phyloP scores from a whole-genome alignment of 2,888 invertebrate species.

The Apeira syringaria region DNA sequence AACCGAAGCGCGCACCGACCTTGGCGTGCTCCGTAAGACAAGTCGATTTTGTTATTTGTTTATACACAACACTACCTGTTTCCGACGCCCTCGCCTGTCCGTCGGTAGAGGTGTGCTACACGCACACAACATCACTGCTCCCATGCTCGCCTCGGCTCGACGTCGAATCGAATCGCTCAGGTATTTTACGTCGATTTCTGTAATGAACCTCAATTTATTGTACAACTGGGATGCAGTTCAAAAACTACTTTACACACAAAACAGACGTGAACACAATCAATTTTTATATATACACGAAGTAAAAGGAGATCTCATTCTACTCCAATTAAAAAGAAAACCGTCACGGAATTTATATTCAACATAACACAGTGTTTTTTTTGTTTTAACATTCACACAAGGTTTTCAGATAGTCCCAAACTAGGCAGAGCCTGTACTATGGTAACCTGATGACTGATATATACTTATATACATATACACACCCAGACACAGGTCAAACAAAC shows the following conservation, averaged over 20 bases:
- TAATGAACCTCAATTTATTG: constrained; percentile 79
- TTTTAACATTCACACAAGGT: constrained; percentile 41
- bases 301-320: constrained; percentile 47
- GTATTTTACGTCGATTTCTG: constrained; percentile 78
- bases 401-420: too few species aligned
- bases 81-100: constrained; percentile 36
- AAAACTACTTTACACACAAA: constrained; percentile 66
- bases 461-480: too few species aligned
- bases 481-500: too few species aligned
- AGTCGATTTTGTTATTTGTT: constrained; percentile 83
- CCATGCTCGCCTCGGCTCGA: constrained; percentile 47
- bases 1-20: constrained; percentile 60
- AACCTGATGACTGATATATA: too few species aligned
- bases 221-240: constrained; percentile 59
- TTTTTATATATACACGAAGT: constrained; percentile 50
- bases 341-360: constrained; percentile 55
- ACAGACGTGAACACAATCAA: constrained; percentile 64
- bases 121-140: constrained; percentile 33
- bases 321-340: constrained; percentile 61
- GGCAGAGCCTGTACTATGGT: too few species aligned
- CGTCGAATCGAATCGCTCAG: constrained; percentile 70
- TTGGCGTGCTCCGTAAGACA: constrained; percentile 78
- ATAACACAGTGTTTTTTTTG: constrained; percentile 56
- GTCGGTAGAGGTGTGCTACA: constrained; percentile 40
- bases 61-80: constrained; percentile 82